Evolutionary conservation across 2,797 vertebrate genomes (phyloP).

Genomic region (Mareca penelope): DNA sequence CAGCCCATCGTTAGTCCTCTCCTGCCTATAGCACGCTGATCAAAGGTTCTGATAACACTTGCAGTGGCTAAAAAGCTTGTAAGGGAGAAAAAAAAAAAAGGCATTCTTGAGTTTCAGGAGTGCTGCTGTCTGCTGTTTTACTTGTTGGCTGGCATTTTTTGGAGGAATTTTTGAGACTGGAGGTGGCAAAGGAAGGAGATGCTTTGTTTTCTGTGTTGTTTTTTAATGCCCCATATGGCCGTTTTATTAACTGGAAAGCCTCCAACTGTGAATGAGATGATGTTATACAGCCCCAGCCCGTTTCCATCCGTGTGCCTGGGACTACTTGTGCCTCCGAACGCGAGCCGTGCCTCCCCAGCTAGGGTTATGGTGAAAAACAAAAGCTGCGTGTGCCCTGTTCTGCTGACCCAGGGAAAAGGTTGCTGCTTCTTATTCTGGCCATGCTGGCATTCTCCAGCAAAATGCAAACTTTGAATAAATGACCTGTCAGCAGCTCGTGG

Average conservation of each 20-base stretch:
- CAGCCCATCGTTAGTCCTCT: neutral
- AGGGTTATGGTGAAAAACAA: neutral
- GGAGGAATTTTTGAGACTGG: conserved; percentile 18
- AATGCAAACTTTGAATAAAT: neutral
- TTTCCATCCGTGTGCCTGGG: neutral
- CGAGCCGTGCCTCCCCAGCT: neutral
- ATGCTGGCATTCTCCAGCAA: neutral
- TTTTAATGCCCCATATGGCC: conserved; percentile 26
- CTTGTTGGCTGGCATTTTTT: neutral
- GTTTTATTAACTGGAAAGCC: conserved; percentile 32
- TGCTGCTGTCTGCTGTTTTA: neutral
- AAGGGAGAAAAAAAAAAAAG: neutral
- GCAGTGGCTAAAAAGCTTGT: neutral
- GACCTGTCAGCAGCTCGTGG: neutral
- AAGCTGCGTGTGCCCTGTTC: neutral
- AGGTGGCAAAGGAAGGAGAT: conserved; percentile 46
- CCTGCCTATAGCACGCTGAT: neutral
- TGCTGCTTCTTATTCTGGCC: neutral
- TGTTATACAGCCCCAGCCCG: conserved; percentile 28
- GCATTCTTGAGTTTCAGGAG: neutral
- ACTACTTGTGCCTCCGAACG: neutral
- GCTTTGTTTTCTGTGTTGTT: neutral
- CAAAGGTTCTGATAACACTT: neutral
- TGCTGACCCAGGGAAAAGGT: conserved; percentile 9
- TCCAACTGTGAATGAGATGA: conserved; percentile 59